Evolutionary conservation across 2,113 vertebrate genomes (phyloP).

Genomic region (Catharus fuscescens): DNA sequence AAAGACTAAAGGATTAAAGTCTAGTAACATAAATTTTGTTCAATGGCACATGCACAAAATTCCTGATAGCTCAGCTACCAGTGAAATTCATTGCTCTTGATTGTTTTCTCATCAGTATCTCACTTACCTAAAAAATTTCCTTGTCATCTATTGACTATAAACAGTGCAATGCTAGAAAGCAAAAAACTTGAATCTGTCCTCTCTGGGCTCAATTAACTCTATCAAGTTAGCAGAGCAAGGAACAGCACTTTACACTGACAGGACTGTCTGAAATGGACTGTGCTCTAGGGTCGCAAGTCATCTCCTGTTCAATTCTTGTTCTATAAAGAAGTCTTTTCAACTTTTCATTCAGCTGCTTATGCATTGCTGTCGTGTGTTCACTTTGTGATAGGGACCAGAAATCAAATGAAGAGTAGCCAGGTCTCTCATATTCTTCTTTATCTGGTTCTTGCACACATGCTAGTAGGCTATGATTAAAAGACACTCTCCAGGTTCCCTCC

Average conservation of each 20-base stretch:
- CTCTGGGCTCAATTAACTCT: not conserved
- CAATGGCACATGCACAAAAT: not conserved
- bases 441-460: not conserved
- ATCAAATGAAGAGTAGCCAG: not conserved
- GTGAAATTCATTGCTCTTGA: not conserved
- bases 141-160: not conserved
- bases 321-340: constrained; percentile 1
- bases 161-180: not conserved
- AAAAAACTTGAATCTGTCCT: not conserved
- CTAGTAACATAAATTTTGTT: not conserved
- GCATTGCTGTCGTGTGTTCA: not conserved
- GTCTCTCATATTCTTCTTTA: not conserved
- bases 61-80: not conserved
- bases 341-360: not conserved
- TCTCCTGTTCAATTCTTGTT: not conserved
- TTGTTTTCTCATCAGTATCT: not conserved
- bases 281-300: not conserved
- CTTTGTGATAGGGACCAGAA: constrained; percentile 2
- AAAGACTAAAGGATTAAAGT: not conserved
- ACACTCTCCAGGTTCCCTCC: not conserved
- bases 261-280: not conserved
- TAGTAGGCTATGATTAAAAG: not conserved
- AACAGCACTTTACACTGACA: not conserved
- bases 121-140: not conserved
- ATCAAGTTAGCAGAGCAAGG: not conserved